phyloP scores from a whole-genome alignment of 2,888 invertebrate species.

The Athalia circularis region DNA sequence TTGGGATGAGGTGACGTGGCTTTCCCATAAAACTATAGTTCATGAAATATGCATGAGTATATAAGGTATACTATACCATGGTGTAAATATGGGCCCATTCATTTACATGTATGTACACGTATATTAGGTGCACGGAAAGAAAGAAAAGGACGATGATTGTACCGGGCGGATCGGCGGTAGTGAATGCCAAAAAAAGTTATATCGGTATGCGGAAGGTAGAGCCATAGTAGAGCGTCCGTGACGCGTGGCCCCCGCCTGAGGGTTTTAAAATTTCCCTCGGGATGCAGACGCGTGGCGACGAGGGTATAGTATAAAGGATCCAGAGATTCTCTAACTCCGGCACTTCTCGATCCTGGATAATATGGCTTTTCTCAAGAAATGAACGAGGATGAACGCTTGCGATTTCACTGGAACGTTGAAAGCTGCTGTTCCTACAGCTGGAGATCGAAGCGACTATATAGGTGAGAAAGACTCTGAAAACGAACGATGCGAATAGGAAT shows the following conservation, averaged over 20 bases:
- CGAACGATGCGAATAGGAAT: too few relatives aligned
- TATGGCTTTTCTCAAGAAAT: too few relatives aligned
- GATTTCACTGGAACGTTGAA: neutral
- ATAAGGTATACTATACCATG: too few relatives aligned
- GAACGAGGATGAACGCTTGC: neutral
- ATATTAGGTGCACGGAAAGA: neutral
- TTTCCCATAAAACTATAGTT: too few relatives aligned
- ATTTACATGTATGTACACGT: too few relatives aligned
- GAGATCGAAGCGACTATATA: too few relatives aligned
- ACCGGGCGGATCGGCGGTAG: constrained; percentile 1
- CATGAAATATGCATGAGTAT: too few relatives aligned
- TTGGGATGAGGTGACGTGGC: too few relatives aligned
- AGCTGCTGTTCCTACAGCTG: neutral
- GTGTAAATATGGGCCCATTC: neutral
- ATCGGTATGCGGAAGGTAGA: constrained; percentile 35
- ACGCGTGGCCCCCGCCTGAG: constrained; percentile 1
- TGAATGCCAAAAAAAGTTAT: constrained; percentile 20
- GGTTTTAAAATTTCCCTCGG: constrained; percentile 44
- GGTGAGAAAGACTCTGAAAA: too few relatives aligned
- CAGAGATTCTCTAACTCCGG: constrained; percentile 28
- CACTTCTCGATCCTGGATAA: neutral
- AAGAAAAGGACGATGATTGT: neutral
- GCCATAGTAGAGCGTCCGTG: neutral
- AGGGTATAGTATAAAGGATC: constrained; percentile 19
- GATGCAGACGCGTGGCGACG: neutral